Percentiles rank a stretch among this genome's conserved stretches.
These are phyloP conservation scores for Eretmochelys imbricata DNA, from an alignment of 2,113 vertebrate species.

Conservation along the genomic window DNA sequence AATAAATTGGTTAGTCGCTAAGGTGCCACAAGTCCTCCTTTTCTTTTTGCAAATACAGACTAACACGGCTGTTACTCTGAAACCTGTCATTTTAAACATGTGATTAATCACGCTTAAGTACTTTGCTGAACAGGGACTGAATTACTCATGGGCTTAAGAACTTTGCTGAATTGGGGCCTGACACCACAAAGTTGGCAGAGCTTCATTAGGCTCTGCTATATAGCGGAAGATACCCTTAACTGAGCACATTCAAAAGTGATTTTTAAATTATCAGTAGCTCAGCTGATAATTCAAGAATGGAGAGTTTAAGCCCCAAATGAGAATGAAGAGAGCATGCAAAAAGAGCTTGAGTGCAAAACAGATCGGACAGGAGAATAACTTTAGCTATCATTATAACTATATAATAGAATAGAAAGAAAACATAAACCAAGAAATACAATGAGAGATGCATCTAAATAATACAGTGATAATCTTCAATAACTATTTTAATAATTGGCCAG, in stretches of 20 bases:
- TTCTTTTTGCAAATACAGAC: too few species aligned
- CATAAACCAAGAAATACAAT: not conserved
- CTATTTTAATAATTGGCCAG: not conserved
- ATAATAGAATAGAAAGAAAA: constrained; percentile 5
- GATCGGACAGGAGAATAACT: not conserved
- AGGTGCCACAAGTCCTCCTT: too few species aligned
- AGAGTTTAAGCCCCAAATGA: not conserved
- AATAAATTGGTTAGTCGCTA: too few species aligned
- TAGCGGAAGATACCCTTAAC: not conserved
- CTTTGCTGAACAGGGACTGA: not conserved
- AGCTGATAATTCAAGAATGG: not conserved
- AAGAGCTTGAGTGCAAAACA: not conserved
- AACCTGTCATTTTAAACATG: not conserved
- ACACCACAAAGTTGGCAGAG: not conserved
- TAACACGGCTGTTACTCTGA: too few species aligned
- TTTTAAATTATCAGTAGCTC: not conserved
- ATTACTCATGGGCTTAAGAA: not conserved
- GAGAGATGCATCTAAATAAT: not conserved
- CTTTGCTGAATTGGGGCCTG: not conserved
- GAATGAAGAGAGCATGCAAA: not conserved
- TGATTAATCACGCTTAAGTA: not conserved
- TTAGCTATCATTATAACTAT: not conserved
- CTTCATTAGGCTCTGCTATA: not conserved
- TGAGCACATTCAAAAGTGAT: not conserved
- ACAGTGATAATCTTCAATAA: not conserved